Evolutionary conservation across 2,113 vertebrate genomes (phyloP).

Genomic region (Sakesphorus luctuosus): DNA sequence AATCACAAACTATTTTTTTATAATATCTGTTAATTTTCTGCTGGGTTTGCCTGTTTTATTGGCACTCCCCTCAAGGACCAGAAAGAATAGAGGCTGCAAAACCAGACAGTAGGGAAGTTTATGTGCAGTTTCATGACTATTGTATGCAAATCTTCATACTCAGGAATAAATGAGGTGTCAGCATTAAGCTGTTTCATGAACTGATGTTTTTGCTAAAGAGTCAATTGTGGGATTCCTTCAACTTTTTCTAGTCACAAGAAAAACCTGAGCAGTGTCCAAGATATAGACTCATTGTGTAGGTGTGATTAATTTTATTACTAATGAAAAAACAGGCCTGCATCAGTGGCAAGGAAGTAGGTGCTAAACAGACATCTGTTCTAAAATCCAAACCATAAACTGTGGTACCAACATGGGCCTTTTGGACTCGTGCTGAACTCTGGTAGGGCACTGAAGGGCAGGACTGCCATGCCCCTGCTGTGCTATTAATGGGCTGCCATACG

Average conservation of each 20-base stretch:
- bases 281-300: neutral
- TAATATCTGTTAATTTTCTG: slow-evolving; percentile 14
- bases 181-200: neutral
- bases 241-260: neutral
- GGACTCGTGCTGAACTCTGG: neutral
- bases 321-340: neutral
- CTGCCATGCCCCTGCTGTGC: neutral
- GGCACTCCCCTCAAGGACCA: neutral
- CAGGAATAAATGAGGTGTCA: neutral
- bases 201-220: neutral
- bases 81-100: neutral
- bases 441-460: neutral
- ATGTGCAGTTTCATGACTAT: neutral
- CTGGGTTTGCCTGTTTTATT: neutral
- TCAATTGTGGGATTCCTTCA: neutral
- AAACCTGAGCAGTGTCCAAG: neutral
- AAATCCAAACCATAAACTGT: neutral
- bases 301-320: neutral
- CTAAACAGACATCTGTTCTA: neutral
- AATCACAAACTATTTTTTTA: neutral
- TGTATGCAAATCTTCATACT: neutral
- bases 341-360: neutral
- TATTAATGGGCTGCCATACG: neutral
- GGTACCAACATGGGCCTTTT: neutral
- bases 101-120: neutral